Base-by-base conservation (phyloP, 2,797 vertebrate genomes). In the Clarias fuscus region DNA sequence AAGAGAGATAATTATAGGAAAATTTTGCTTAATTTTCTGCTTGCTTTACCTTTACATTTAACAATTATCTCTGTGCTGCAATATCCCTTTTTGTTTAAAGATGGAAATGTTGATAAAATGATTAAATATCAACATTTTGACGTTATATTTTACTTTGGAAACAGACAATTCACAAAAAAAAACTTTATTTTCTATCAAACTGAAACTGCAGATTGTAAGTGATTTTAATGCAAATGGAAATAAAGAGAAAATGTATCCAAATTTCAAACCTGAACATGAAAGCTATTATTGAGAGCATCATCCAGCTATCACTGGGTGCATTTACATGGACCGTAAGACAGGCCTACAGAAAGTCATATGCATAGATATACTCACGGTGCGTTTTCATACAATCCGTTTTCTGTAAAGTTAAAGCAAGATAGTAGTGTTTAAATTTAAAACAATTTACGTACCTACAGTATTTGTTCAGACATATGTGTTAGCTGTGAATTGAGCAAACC, bases 321-420 rank as follows among this genome's bases (percentile, higher is more conserved):
- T n/a, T n/a, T n/a, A n/a, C n/a, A n/a, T n/a, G n/a, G n/a, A n/a
- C n/a, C n/a, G n/a, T n/a, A 40, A 79, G 7, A 79, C 58, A 43
- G 7, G 3, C 33, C 27, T 40, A 62, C 33, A 17, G 58, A 62
- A 40, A 80, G 78, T 37, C 61, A 62, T 43, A 78, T 14, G 5
- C 20, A 61, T 5, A 40, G 20, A 43, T 80, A 67, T 89, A 95
- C 95, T 95, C 88, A 96, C 95, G 78, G 62, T 59, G 91, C 88
- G 79, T 93, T 91, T n/a, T 93, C 91, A 1, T 83, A 89, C 0
- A 71, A 27, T 24, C n/a, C 88, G 37, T 92, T 91, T 86, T 76
- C 95, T 95, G 91, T 87, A 43, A 89, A 91, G 86, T 62, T 40
- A 13, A 83, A 61, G 82, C 24, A 73, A 56, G 7, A 80, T 22